phyloP scores from a whole-genome alignment of 2,797 vertebrate species.

The Syndactyla subalaris region DNA sequence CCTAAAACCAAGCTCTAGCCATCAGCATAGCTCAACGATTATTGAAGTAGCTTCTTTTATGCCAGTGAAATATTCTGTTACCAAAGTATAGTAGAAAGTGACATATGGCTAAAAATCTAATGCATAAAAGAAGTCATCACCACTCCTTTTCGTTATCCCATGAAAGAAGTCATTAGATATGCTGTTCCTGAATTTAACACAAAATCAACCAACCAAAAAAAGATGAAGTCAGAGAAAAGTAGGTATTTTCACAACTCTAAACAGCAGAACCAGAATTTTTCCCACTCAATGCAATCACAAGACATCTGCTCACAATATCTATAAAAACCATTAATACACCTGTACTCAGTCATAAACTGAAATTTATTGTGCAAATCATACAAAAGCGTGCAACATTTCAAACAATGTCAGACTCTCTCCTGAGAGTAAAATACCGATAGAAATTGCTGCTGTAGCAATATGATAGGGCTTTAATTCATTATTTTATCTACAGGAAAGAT shows the following conservation, averaged over 20 bases:
- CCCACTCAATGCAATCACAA: not conserved
- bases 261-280: not conserved
- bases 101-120: not conserved
- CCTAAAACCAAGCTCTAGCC: not conserved
- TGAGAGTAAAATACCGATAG: not conserved
- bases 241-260: not conserved
- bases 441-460: not conserved
- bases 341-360: not conserved
- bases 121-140: not conserved
- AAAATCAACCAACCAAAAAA: not conserved
- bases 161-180: not conserved
- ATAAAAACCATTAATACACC: not conserved
- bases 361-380: not conserved
- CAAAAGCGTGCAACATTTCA: not conserved
- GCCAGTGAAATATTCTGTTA: not conserved
- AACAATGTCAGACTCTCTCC: not conserved
- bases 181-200: not conserved
- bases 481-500: constrained; percentile 26
- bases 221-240: not conserved
- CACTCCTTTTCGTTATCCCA: not conserved
- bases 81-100: not conserved
- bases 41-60: not conserved
- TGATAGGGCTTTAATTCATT: not conserved
- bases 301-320: not conserved
- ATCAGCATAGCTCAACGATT: not conserved